Base-by-base conservation (phyloP, 2,797 vertebrate genomes). In the Myripristis jacobus region DNA sequence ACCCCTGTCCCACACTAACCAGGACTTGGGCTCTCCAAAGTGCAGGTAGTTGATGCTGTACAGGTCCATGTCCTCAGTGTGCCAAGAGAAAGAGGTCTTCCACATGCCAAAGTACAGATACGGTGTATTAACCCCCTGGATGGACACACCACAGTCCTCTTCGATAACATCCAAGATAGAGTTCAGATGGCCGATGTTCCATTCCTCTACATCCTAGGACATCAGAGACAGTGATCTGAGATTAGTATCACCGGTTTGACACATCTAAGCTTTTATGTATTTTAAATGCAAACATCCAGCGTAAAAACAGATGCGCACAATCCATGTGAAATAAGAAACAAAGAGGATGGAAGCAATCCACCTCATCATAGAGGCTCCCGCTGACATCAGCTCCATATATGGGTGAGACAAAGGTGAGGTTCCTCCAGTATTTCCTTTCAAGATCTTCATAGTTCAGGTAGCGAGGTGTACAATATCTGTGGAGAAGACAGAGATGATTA, bases 41-140 rank as follows among this genome's bases (percentile, higher is more conserved):
- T 99, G 98, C 53, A 99, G 95, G 85, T 98, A 99, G 92, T 99
- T 99, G 87, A 99, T 98, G 92, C 97, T 98, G 91, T 99, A 99
- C 62, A 99, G 96, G 90, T 99, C 98, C 98, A 99, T 99, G 79
- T 99, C 98, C 87, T 99, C 98, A 0, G 98, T 99, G 88, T 99
- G 98, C 98, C 98, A 99, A 0, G 97, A 95, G 86, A 99, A 99
- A 8, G 96, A 97, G 47, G 97, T 99, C 91, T 99, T 99, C 98
- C 98, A 99, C 98, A 99, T 99, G 72, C 98, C 98, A 80, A 99
- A 99, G 92, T 99, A 99, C 0, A 99, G 94, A 83, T 99, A 99
- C 0, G 98, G 97, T 0, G 97, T 99, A 93, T 99, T 99, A 47
- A 99, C 98, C 13, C 97, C 98, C 83, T 99, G 97, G 21, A 99